Base-by-base conservation (phyloP, 2,797 vertebrate genomes). In the Ctenochaetus hawaiiensis region DNA sequence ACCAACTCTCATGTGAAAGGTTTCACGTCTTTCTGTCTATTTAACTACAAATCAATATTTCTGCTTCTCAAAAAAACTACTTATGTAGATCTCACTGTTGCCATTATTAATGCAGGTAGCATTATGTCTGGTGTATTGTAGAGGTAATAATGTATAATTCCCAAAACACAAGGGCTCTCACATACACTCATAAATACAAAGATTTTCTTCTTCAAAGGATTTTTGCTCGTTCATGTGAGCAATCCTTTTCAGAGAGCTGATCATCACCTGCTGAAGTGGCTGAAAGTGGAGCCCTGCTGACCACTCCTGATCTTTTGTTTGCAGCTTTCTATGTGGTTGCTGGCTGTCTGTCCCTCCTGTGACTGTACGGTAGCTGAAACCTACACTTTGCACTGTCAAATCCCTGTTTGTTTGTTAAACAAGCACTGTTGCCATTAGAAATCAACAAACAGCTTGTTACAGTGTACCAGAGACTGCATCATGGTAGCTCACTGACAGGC, bases 231-330 rank as follows among this genome's bases (percentile, higher is more conserved):
- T 60, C 39, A 20, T 56, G 53, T 62, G 54, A 70, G 49, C 53
- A 64, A 44, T 64, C 23, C 47, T 44, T 81, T 57, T 39, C 57
- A 57, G 37, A 56, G 37, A 81, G 68, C 26, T 0, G 12, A 69
- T 80, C 78, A 54, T 75, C 26, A 75, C 18, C 17, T 59, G 71
- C 56, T 75, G 26, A 67, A 69, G 47, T 45, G 48, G 53, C 72
- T 66, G 53, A 4, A 6, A 44, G 51, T 39, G 30, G 14, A 71
- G 30, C 49, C 58, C 22, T 1, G 9, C 56, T 39, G 34, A 62
- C 53, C 26, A 34, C 66, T 20, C 18, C 16, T 30, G 53, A 77
- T 75, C 59, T 68, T 39, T 44, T 34, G 52, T 37, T 64, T 48
- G 51, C 49, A 71, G 41, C 18, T 51, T 17, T 54, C 11, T 43